A percentile compares a stretch with the other conserved stretches of the same genome.
Conservation (phyloP, 1,140 invertebrate genomes). For the Trissolcus basalis region DNA sequence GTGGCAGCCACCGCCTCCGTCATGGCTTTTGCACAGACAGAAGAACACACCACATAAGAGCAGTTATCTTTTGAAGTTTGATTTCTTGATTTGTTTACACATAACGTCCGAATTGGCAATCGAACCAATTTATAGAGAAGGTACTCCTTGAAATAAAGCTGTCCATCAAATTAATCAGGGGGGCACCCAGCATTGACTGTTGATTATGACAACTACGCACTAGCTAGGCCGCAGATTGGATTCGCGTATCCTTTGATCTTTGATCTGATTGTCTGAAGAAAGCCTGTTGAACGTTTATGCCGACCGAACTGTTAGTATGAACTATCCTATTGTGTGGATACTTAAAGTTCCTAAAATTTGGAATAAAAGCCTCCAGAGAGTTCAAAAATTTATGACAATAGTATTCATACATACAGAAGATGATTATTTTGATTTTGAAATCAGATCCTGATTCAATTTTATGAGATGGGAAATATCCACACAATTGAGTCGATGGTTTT, state of each 20-base stretch:
- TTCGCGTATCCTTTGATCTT: conserved; percentile 33
- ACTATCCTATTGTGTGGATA: too few species aligned
- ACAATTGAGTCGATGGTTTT: too few species aligned
- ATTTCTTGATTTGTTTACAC: neutral
- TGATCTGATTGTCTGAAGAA: conserved; percentile 16
- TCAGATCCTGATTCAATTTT: neutral
- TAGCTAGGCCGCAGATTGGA: conserved; percentile 49
- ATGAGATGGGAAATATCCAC: too few species aligned
- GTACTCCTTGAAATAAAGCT: neutral
- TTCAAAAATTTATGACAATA: too few species aligned
- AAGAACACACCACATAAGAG: conserved; percentile 69
- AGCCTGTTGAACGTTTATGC: neutral
- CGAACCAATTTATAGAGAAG: neutral
- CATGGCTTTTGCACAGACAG: conserved; percentile 70
- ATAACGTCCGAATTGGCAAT: neutral
- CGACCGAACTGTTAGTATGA: conserved; percentile 29
- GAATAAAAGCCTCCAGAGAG: conserved; percentile 43
- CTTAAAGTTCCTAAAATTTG: conserved; percentile 12
- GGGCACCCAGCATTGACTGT: conserved; percentile 41
- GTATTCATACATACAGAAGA: too few species aligned
- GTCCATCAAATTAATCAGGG: conserved; percentile 25
- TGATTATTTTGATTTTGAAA: too few species aligned
- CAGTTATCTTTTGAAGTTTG: conserved; percentile 31
- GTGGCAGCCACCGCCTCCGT: conserved; percentile 74
- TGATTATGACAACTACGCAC: conserved; percentile 26